Percentiles rank a stretch among this genome's conserved stretches.
Evolutionary conservation across 92 coral and sea anemone species (phyloP).

Genomic region (Muricea muricata): DNA sequence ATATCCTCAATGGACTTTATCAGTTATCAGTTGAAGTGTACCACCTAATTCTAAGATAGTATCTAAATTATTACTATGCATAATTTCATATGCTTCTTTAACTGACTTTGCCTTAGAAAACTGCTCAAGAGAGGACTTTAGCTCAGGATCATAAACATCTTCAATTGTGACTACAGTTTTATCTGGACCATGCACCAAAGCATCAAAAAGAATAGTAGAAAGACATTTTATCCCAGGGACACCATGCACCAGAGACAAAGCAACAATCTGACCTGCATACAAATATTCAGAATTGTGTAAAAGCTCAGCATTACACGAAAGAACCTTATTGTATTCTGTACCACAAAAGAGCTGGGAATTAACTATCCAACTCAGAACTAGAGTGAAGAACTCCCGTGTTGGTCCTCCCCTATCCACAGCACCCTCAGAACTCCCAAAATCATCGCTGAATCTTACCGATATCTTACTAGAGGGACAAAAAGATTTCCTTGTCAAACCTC

Average conservation of each 20-base stretch:
- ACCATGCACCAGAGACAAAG: conserved; percentile 44
- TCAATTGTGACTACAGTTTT: neutral
- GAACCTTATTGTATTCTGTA: neutral
- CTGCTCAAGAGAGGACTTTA: conserved; percentile 12
- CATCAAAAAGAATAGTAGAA: conserved; percentile 24
- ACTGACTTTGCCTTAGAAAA: conserved; percentile 7
- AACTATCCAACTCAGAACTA: conserved; percentile 45
- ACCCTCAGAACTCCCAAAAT: conserved; percentile 65
- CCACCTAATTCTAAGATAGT: conserved; percentile 39
- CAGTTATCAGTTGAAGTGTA: conserved; percentile 24
- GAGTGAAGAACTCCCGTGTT: conserved; percentile 62
- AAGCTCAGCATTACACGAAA: neutral
- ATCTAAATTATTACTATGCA: conserved; percentile 11
- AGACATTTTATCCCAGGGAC: conserved; percentile 45
- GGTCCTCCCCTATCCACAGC: conserved; percentile 76
- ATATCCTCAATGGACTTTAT: conserved; percentile 46
- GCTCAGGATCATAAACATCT: conserved; percentile 31
- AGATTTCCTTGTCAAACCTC: conserved; percentile 61
- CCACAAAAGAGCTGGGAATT: conserved; percentile 59
- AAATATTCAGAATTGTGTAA: conserved; percentile 16
- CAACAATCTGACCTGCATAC: conserved; percentile 45
- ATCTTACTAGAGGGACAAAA: conserved; percentile 60
- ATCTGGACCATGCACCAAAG: neutral
- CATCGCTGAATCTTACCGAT: conserved; percentile 64
- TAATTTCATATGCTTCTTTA: conserved; percentile 5